Evolutionary conservation across 2,113 vertebrate species (phyloP).

Genomic region (Limanda limanda): DNA sequence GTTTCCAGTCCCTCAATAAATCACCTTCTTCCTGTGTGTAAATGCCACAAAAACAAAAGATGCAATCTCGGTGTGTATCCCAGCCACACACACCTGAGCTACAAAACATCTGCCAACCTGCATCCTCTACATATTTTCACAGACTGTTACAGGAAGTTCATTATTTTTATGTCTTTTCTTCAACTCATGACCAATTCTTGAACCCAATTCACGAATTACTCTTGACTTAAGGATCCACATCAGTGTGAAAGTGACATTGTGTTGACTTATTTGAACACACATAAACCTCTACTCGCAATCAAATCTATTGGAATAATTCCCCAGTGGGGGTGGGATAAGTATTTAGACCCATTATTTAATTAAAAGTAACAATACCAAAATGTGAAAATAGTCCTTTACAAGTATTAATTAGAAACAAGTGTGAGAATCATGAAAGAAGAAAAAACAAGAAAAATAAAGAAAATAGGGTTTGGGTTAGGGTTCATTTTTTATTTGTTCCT

Average conservation of each 20-base stretch:
- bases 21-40: constrained; percentile 4
- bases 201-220: neutral
- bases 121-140: constrained; percentile 7
- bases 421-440: neutral
- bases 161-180: neutral
- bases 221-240: neutral
- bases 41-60: constrained; percentile 2
- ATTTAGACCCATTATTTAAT: too few relatives aligned
- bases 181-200: neutral
- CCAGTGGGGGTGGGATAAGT: too few relatives aligned
- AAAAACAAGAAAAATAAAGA: too few relatives aligned
- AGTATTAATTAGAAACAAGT: neutral
- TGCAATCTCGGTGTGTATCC: constrained; percentile 4
- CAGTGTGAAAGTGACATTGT: neutral
- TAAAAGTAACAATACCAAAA: too few relatives aligned
- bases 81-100: constrained; percentile 1
- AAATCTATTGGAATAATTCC: neutral
- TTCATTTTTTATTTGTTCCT: too few relatives aligned
- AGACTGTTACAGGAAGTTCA: neutral
- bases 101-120: constrained; percentile 2
- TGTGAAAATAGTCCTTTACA: too few relatives aligned
- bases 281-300: neutral
- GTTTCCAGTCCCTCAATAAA: constrained; percentile 14
- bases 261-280: neutral
- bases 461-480: too few relatives aligned